Percentiles rank a stretch among this genome's conserved stretches.
phyloP scores from a whole-genome alignment of 2,797 vertebrate genomes.

The Sarcoramphus papa region DNA sequence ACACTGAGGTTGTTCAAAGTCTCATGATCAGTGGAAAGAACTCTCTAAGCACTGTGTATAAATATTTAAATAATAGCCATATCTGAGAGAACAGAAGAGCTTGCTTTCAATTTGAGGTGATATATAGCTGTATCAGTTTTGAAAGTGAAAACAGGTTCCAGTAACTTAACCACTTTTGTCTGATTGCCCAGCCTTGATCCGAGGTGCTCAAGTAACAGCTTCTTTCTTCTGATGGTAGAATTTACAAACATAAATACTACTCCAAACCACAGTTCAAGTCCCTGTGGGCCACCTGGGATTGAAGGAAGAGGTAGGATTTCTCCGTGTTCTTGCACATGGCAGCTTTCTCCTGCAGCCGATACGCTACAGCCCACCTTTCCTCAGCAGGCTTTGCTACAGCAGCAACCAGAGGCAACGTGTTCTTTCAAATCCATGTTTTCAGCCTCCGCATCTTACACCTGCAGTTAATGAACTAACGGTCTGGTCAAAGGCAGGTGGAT shows the following conservation, averaged over 20 bases:
- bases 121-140: neutral
- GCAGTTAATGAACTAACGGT: neutral
- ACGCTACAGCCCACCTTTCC: neutral
- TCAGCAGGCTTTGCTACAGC: neutral
- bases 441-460: neutral
- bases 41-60: neutral
- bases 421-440: neutral
- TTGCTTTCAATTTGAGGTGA: neutral
- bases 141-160: neutral
- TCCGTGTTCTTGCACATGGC: rapidly evolving
- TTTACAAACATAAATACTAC: neutral
- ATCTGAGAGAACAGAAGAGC: neutral
- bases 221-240: neutral
- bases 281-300: rapidly evolving
- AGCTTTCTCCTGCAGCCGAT: neutral
- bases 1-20: neutral
- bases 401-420: rapidly evolving
- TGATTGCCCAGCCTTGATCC: neutral
- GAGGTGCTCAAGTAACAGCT: neutral
- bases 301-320: neutral
- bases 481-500: neutral
- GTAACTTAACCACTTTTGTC: neutral
- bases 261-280: neutral
- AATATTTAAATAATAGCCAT: neutral
- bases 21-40: neutral